phyloP scores from a whole-genome alignment of 2,888 invertebrate species.

The Ophion ventricosus region DNA sequence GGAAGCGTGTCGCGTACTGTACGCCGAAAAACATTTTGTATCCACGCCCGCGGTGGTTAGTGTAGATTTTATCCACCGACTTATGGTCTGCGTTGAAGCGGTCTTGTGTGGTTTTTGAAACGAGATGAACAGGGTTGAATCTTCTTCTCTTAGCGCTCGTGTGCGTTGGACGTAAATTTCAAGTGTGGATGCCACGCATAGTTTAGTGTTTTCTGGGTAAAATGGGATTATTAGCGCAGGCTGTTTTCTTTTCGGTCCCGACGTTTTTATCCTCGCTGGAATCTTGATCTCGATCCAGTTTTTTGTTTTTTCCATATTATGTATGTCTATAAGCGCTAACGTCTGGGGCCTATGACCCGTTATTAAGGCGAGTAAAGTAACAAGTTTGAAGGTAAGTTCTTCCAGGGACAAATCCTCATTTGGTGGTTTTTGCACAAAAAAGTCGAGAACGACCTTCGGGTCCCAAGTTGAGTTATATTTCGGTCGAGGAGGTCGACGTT shows the following conservation, averaged over 20 bases:
- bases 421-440: conserved; percentile 25
- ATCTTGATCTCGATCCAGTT: conserved; percentile 56
- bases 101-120: conserved; percentile 43
- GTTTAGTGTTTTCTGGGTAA: too few relatives aligned
- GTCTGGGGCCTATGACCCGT: conserved; percentile 55
- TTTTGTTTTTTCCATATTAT: conserved; percentile 11
- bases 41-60: neutral
- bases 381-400: conserved; percentile 28
- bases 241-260: conserved; percentile 41
- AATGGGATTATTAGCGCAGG: conserved; percentile 45
- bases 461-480: conserved; percentile 58
- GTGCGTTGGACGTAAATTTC: conserved; percentile 38
- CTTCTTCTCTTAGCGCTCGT: conserved; percentile 12
- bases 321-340: conserved; percentile 44
- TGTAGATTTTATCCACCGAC: conserved; percentile 46
- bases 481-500: neutral
- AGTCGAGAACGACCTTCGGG: conserved; percentile 46
- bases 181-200: conserved; percentile 32
- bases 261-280: conserved; percentile 50
- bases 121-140: conserved; percentile 19
- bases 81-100: conserved; percentile 42
- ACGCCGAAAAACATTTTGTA: neutral
- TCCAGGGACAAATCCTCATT: conserved; percentile 30
- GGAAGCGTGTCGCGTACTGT: neutral
- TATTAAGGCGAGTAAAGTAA: conserved; percentile 2